phyloP scores from a whole-genome alignment of 2,888 invertebrate species.

The Dorcus parallelipipedus region DNA sequence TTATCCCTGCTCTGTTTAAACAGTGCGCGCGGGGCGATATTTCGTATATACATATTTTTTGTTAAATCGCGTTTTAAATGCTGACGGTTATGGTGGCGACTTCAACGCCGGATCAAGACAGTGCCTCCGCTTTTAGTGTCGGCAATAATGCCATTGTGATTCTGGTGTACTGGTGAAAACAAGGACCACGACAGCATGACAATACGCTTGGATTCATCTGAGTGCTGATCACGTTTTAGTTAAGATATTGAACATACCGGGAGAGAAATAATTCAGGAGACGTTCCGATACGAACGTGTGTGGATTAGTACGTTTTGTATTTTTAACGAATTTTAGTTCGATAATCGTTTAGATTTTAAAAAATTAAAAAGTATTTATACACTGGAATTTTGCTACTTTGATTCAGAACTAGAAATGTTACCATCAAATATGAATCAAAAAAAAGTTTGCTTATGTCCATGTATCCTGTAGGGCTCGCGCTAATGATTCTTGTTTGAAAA shows the following conservation, averaged over 20 bases:
- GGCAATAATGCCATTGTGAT: conserved; percentile 40
- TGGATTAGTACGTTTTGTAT: no score
- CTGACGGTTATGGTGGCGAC: background rate
- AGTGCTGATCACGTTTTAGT: conserved; percentile 32
- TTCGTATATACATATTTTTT: background rate
- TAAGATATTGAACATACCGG: conserved; percentile 5
- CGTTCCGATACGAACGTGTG: no score
- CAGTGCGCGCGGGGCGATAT: background rate
- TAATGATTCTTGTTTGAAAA: no score
- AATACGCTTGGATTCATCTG: conserved; percentile 45
- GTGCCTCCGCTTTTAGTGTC: background rate
- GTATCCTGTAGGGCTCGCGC: no score
- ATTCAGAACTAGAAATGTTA: no score
- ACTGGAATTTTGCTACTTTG: no score
- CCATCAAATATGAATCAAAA: no score
- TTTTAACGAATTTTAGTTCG: no score
- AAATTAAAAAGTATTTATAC: no score
- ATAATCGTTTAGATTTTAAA: no score
- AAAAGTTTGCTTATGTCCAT: no score
- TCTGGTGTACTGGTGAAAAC: conserved; percentile 38
- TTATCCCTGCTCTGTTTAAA: conserved; percentile 3
- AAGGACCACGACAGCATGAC: conserved; percentile 45
- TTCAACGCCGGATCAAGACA: background rate
- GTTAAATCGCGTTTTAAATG: background rate
- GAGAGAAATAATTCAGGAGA: no score